Percentiles rank a stretch among this genome's conserved stretches.
Evolutionary conservation across 2,797 vertebrate species (phyloP).

Genomic region (Heliangelus exortis): DNA sequence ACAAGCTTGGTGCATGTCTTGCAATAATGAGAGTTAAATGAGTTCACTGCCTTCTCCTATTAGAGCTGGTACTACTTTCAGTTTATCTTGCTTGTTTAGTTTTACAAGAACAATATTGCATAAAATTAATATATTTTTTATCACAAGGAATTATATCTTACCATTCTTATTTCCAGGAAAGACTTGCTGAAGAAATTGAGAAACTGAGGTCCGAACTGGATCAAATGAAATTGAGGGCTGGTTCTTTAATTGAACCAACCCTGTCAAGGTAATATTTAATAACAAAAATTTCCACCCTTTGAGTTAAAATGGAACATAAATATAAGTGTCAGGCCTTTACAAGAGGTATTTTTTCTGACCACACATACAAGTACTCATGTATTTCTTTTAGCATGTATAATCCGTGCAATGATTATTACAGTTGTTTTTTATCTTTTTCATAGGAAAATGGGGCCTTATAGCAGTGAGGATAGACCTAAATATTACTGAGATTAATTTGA

Average conservation of each 20-base stretch:
- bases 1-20: neutral
- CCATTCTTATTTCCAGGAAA: slow-evolving; percentile 80
- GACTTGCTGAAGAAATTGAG: slow-evolving; percentile 95
- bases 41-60: neutral
- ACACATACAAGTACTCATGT: fast-evolving
- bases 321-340: neutral
- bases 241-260: slow-evolving; percentile 94
- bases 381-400: neutral
- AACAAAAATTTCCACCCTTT: neutral
- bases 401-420: neutral
- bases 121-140: neutral
- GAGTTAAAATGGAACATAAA: neutral
- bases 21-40: neutral
- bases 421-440: neutral
- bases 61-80: neutral
- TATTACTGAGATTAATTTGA: neutral
- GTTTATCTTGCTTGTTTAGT: neutral
- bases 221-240: slow-evolving; percentile 91
- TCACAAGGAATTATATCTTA: neutral
- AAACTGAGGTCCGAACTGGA: slow-evolving; percentile 94
- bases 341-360: neutral
- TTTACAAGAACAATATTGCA: neutral
- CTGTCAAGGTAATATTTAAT: slow-evolving; percentile 86
- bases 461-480: neutral
- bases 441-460: neutral